phyloP scores from a whole-genome alignment of 2,113 vertebrate species.

The Balaeniceps rex region DNA sequence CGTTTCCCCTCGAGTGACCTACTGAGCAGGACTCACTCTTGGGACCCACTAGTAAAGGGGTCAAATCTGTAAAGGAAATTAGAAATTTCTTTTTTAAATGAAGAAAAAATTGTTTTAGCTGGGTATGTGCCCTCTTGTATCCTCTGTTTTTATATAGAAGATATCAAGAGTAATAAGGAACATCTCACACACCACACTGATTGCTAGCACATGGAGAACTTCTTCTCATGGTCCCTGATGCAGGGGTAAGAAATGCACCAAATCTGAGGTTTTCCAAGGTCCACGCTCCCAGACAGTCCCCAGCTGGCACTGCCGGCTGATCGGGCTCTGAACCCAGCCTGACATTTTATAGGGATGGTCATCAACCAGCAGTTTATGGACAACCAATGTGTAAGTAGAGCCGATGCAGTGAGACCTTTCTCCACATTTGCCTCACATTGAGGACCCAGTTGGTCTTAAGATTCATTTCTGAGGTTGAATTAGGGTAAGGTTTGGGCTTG shows the following conservation, averaged over 20 bases:
- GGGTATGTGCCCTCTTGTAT: neutral
- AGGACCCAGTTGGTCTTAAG: neutral
- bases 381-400: neutral
- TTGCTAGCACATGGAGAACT: neutral
- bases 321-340: neutral
- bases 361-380: neutral
- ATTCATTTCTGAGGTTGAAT: neutral
- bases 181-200: too few species aligned
- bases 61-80: neutral
- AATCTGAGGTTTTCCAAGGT: neutral
- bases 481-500: neutral
- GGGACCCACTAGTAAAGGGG: neutral
- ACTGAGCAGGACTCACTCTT: neutral
- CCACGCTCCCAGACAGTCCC: neutral
- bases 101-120: neutral
- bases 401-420: neutral
- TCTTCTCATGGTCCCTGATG: neutral
- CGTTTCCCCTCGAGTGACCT: neutral
- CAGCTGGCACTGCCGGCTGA: neutral
- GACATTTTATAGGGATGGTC: neutral
- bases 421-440: neutral
- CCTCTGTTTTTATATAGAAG: neutral
- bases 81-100: neutral
- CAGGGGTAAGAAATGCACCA: neutral
- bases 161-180: neutral